phyloP scores from a whole-genome alignment of 2,113 vertebrate species.

The Fukomys damarensis region DNA sequence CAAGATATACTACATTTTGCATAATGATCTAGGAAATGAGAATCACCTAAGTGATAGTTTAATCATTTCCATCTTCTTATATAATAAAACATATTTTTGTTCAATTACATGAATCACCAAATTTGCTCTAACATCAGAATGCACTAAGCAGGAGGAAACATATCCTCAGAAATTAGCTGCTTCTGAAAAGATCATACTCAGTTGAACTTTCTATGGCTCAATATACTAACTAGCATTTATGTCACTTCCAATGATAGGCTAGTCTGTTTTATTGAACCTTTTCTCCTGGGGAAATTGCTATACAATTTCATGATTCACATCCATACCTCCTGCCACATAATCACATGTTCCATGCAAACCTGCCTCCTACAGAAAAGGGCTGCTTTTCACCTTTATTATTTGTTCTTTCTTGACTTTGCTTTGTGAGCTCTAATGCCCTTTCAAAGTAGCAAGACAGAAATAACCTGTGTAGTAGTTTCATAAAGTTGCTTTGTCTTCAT shows the following conservation, averaged over 20 bases:
- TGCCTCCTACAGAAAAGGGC: constrained; percentile 63
- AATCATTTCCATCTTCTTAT: constrained; percentile 80
- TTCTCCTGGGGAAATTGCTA: constrained; percentile 55
- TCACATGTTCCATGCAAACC: constrained; percentile 61
- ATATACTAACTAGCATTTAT: constrained; percentile 69
- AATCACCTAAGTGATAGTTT: constrained; percentile 60
- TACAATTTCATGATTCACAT: constrained; percentile 78
- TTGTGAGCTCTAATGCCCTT: constrained; percentile 51
- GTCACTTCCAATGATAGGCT: constrained; percentile 60
- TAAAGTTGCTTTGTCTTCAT: constrained; percentile 60
- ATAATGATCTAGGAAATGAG: constrained; percentile 71
- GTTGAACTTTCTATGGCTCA: constrained; percentile 72
- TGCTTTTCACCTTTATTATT: constrained; percentile 77
- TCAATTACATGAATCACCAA: constrained; percentile 84
- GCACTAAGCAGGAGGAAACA: constrained; percentile 77
- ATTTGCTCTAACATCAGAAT: constrained; percentile 63
- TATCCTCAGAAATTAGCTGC: constrained; percentile 74
- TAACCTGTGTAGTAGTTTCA: constrained; percentile 63
- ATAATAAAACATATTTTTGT: constrained; percentile 81
- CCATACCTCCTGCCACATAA: constrained; percentile 72
- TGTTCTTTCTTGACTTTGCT: constrained; percentile 60
- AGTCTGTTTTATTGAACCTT: constrained; percentile 66
- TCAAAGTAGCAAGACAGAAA: constrained; percentile 72
- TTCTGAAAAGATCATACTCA: constrained; percentile 74
- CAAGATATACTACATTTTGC: constrained; percentile 51